A percentile compares a stretch with the other conserved stretches of the same genome.
Conservation (phyloP, 2,888 invertebrate species). For the Crematogaster levior region DNA sequence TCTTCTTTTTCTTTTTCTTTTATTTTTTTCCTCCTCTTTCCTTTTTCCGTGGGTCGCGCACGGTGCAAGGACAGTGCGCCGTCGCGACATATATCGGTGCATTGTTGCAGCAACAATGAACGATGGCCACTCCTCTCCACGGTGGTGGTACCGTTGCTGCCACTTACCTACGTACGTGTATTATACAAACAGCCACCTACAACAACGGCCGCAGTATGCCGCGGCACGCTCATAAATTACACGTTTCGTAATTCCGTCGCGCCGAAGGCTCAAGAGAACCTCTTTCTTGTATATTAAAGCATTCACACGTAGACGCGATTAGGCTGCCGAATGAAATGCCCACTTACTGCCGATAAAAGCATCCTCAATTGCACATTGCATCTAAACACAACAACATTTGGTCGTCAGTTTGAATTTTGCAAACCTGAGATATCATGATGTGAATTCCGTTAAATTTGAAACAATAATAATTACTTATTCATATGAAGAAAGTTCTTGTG, state of each 20-base stretch:
- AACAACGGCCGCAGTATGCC: conserved; percentile 51
- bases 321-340: conserved; percentile 10
- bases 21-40: conserved; percentile 8
- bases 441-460: not conserved
- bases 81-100: conserved; percentile 55
- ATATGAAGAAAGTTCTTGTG: not conserved
- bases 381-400: not conserved
- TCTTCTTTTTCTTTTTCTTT: conserved; percentile 21
- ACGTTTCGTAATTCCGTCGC: conserved; percentile 61
- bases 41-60: conserved; percentile 29
- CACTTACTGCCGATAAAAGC: not conserved
- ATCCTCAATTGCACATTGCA: not conserved
- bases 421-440: not conserved
- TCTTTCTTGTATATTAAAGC: conserved; percentile 3
- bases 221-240: conserved; percentile 68
- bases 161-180: conserved; percentile 38
- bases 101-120: conserved; percentile 69
- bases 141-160: conserved; percentile 60
- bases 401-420: not conserved
- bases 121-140: conserved; percentile 55
- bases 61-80: conserved; percentile 62
- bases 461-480: not conserved
- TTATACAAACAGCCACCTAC: conserved; percentile 63
- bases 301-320: conserved; percentile 16
- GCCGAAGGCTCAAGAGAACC: conserved; percentile 34